Percentiles rank a stretch among this genome's conserved stretches.
phyloP scores from a whole-genome alignment of 1,140 invertebrate species.

The Drosophila nannoptera region DNA sequence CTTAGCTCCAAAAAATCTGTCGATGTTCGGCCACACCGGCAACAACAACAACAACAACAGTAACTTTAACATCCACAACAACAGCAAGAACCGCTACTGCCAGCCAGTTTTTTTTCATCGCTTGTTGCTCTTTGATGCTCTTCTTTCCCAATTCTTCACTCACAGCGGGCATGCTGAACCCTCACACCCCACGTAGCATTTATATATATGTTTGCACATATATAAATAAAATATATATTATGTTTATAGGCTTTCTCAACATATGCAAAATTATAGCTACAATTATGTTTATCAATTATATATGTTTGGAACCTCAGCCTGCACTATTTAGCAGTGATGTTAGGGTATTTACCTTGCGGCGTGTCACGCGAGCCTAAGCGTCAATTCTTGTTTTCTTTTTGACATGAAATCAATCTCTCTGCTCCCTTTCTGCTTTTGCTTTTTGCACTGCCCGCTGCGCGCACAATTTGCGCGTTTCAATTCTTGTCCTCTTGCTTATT shows the following conservation, averaged over 20 bases:
- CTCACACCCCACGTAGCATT: not conserved
- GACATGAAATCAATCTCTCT: slow-evolving; percentile 64
- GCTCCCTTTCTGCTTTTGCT: slow-evolving; percentile 8
- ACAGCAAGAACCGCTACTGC: slow-evolving; percentile 14
- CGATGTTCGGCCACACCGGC: slow-evolving; percentile 21
- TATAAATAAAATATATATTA: not conserved
- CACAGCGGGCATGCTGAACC: not conserved
- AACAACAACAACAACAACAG: slow-evolving; percentile 14
- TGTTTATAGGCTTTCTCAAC: not conserved
- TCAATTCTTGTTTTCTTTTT: slow-evolving; percentile 30
- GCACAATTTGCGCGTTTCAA: slow-evolving; percentile 44
- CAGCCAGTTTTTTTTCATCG: slow-evolving; percentile 14
- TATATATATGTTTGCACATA: not conserved
- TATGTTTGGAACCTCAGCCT: not conserved
- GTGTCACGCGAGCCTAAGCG: not conserved
- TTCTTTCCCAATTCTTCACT: slow-evolving; percentile 20
- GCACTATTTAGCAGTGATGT: not conserved
- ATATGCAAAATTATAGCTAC: not conserved
- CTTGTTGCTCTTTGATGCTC: slow-evolving; percentile 6
- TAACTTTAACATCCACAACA: slow-evolving; percentile 1
- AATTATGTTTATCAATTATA: not conserved
- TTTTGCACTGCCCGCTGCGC: not conserved
- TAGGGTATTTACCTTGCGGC: not conserved
- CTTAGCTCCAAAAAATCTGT: slow-evolving; percentile 38
- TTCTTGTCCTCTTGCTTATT: slow-evolving; percentile 27